Base-by-base conservation (phyloP, 2,888 invertebrate genomes). In the Platycheirus rosarum region DNA sequence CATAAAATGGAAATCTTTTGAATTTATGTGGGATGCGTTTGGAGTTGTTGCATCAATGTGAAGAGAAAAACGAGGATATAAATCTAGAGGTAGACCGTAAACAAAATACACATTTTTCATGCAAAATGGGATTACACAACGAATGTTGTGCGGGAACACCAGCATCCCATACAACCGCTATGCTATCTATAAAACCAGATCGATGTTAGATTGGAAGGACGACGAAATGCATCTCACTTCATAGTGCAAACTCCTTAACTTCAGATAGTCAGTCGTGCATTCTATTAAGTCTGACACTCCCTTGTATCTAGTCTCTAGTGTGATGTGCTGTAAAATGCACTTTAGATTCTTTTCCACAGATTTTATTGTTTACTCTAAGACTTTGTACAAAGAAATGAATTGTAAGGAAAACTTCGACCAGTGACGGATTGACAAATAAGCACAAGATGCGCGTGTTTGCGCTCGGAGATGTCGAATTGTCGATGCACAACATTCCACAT, bases 221-320 rank as follows among this genome's bases (percentile, higher is more conserved):
- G 40, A 42, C 16, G 16, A 60, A 60, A 42, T 42, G 53, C n/a
- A 53, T 73, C 29, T 16, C 40, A 66, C 70, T 46, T 60, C 66
- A n/a, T n/a, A 51, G 6, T 42, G 37, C 44, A 49, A 37, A 53
- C 69, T 49, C 69, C 49, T 26, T 35, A 14, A 75, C 48, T 37
- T 60, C 32, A 63, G 23, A 70, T 57, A 70, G 48, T 71, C 55
- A 63, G 63, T 53, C 48, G 29, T 42, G 42, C 57, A 26, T 42
- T 26, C 26, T 42, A 14, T 20, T 37, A n/a, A 13, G 9, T 16
- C 40, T 23, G 20, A 40, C 37, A 40, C 14, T 35, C 35, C 6
- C 35, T n/a, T 55, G n/a, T 14, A 26, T 16, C 32, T 32, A 6
- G 32, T 9, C 5, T 16, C 42, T 23, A 42, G 42, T 60, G 40